Base-by-base conservation (phyloP, 2,888 invertebrate species). In the Chymomyza fuscimana region DNA sequence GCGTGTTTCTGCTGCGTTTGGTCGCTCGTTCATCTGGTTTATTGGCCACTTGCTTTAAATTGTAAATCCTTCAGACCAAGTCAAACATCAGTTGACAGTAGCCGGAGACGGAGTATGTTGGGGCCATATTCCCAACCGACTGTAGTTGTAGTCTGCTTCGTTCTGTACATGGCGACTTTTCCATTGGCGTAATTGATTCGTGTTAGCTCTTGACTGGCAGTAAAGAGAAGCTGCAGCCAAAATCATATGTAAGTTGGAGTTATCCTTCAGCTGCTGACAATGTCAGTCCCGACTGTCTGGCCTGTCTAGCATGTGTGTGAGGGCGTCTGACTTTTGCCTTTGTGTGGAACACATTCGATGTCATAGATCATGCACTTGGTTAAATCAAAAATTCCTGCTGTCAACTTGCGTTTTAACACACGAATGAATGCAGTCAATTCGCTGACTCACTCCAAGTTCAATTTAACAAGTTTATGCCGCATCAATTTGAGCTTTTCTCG, bases 191-290 rank as follows among this genome's bases (percentile, higher is more conserved):
- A 84, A 84, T 84, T 84, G 83, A 84, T 84, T 84, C 86, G 83
- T 84, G 83, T 84, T 84, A 84, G 86, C 83, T 84, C 86, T 81
- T 84, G 84, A 84, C 83, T 83, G 83, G 81, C 86, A 86, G 86
- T 83, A 83, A 86, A 83, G 78, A 10, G 40, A 80, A 86, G 86
- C 73, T 46, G 40, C 75, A 79, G 81, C 83, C 83, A 83, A 46
- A 46, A 85, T 78, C 83, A 78, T 86, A 83, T 86, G 82, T 79
- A 79, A 71, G 79, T 77, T 79, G 65, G 54, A 54, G 22, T 22
- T 54, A 54, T 54, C 54, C 54, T 54, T 54, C 10, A 22, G 54
- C 19, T 22, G 16, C 1, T 54, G 54, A 16, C 54, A 9, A 19
- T 16, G 16, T 54, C 51, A 15, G 15, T 51, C n/a, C 40, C 12